Base-by-base conservation (phyloP, 2,113 vertebrate genomes). In the Erinaceus europaeus region DNA sequence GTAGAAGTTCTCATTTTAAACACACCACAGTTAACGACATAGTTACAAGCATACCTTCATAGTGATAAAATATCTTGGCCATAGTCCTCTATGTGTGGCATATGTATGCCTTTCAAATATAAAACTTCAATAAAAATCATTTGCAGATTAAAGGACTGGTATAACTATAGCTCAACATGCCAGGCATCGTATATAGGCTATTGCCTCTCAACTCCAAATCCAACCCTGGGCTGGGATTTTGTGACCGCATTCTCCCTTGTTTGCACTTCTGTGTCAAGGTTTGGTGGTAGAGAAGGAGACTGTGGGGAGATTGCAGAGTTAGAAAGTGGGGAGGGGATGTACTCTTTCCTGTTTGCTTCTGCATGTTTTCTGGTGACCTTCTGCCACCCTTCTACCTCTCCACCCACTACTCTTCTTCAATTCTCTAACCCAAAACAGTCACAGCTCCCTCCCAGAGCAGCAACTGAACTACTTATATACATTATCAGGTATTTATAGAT, bases 1-100 rank as follows among this genome's bases (percentile, higher is more conserved):
- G 34, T 67, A 81, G 61, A 84, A n/a, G 18, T 34, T 59, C 27
- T 67, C 53, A 65, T 59, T 72, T 4, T 5, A 75, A 81, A 74
- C 38, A 73, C 4, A 36, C 9, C 61, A 23, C 21, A 25, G 21
- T 42, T 71, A 25, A 89, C 42, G 38, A 72, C 65, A 80, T n/a
- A n/a, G n/a, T 86, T 83, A 57, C 27, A 73, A 64, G 34, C 48
- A 48, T 67, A 48, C 13, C 42, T 91, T 59, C 18, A 65, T 83
- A 61, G 14, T 86, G 69, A 91, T 53, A 48, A 65, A 92, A 88
- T 74, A 72, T 20, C 18, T 72, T 79, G 29, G n/a, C 67, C 62
- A 80, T 38, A 61, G 21, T 53, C 86, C 84, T 65, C 44, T 72
- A 71, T 59, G 42, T n/a, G 32, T 40, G 48, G 38, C 46, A 69